Conservation (phyloP, 2,113 vertebrate genomes). For the Pluvianellus socialis region DNA sequence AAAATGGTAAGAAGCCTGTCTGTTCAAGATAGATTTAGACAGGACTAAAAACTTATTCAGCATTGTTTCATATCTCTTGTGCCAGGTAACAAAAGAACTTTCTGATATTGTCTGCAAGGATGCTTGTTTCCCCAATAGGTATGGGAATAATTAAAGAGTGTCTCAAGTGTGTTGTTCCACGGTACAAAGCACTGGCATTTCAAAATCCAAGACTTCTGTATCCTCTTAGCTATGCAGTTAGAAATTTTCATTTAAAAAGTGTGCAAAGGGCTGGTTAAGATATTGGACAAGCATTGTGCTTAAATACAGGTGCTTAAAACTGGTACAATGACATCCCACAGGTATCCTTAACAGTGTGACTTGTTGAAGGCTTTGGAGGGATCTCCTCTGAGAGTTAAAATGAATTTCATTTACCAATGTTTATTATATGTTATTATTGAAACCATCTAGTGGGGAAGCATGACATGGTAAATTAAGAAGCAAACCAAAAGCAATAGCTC, state of each 20-base stretch:
- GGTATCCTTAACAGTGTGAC: neutral
- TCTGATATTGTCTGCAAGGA: neutral
- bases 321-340: neutral
- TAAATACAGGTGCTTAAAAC: neutral
- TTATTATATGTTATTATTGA: neutral
- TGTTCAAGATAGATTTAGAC: neutral
- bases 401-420: neutral
- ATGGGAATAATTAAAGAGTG: neutral
- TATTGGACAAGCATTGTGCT: neutral
- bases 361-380: neutral
- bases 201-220: neutral
- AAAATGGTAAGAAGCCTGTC: neutral
- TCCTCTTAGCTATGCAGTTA: neutral
- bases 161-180: neutral
- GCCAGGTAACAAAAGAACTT: neutral
- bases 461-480: neutral
- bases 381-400: neutral
- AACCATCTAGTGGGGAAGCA: neutral
- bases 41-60: neutral
- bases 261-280: neutral
- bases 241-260: neutral
- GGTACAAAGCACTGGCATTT: neutral
- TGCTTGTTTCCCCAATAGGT: neutral
- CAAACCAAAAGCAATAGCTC: neutral
- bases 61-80: neutral